Evolutionary conservation across 2,797 vertebrate species (phyloP), one percentile per base, ranked within the genome.

Genomic region (Acanthornis magna): DNA sequence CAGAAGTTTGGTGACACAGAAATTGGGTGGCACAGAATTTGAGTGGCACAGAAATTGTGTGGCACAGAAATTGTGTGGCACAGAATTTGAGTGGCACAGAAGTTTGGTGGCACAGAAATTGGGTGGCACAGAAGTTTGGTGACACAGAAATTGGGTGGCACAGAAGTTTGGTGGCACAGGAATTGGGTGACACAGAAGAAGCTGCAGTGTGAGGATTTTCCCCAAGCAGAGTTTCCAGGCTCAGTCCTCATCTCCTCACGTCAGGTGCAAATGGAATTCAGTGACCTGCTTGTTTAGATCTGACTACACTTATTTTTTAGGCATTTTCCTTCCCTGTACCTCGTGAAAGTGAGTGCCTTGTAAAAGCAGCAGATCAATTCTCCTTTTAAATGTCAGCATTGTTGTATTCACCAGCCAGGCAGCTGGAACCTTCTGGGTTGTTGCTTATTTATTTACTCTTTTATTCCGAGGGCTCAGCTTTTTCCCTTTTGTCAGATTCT

Each of bases 321-420:
- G 45, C 4, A 10, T 82, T 93, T 91, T 63, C 48, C 55, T 85
- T 74, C 38, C 84, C 50, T 48, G 15, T 73, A 7, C 63, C n/a
- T 51, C 40, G 53, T 29, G 84, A 85, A 92, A 95, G 55, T 2
- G 13, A 85, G 77, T 66, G 62, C 57, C 71, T 66, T 87, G 67
- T 76, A 84, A 86, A 81, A 78, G 63, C 71, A 65, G 40, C 27
- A 73, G 84, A 93, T 93, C 81, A 85, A 38, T 96, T 95, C 60
- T 80, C 40, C 65, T 90, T 85, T 87, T 82, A 91, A 95, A 94
- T 95, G 92, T 87, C 92, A 93, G 48, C 60, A 13, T 82, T 94
- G 80, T 87, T 95, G 65, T 71, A 67, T 85, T 92, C 75, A 22
- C n/a, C 30, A 27, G 77, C 4, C 2, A 74, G 67, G 86, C 77